Percentiles rank a stretch among this genome's conserved stretches.
Evolutionary conservation across 2,888 invertebrate genomes (phyloP).

Genomic region (Lordiphosa fenestrarum): DNA sequence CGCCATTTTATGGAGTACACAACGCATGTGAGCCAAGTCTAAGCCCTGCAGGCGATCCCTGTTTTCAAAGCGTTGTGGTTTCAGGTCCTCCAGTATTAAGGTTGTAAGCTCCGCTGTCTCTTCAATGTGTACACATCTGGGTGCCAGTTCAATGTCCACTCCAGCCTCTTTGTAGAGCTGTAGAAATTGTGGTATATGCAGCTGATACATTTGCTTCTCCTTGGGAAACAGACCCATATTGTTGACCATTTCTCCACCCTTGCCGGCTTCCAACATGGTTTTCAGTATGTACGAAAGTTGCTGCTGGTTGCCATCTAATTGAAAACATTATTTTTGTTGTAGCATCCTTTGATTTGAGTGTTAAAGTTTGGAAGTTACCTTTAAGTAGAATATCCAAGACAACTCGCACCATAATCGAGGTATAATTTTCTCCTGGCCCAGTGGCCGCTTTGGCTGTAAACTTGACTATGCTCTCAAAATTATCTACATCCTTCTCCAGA

Average conservation of each 20-base stretch:
- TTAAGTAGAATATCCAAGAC: slow-evolving; percentile 55
- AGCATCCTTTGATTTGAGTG: neutral
- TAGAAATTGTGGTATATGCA: slow-evolving; percentile 61
- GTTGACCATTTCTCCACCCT: slow-evolving; percentile 37
- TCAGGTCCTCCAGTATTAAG: slow-evolving; percentile 71
- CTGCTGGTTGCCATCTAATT: slow-evolving; percentile 42
- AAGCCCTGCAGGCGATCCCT: slow-evolving; percentile 66
- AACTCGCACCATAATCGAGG: slow-evolving; percentile 71
- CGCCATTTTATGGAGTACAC: slow-evolving; percentile 62
- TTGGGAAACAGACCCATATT: slow-evolving; percentile 67
- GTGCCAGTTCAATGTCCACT: slow-evolving; percentile 57
- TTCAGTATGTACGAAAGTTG: slow-evolving; percentile 69
- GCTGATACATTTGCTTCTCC: slow-evolving; percentile 68
- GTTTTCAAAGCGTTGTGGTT: slow-evolving; percentile 57
- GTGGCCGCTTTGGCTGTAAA: slow-evolving; percentile 65
- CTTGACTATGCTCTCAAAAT: slow-evolving; percentile 42
- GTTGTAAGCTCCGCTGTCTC: slow-evolving; percentile 53
- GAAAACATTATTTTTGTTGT: neutral
- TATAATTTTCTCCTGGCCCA: slow-evolving; percentile 73
- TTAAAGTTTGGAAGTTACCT: slow-evolving; percentile 41
- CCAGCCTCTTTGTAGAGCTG: slow-evolving; percentile 65
- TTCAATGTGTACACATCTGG: slow-evolving; percentile 59
- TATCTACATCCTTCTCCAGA: slow-evolving; percentile 49
- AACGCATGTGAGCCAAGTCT: slow-evolving; percentile 61
- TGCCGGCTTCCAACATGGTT: slow-evolving; percentile 47